Conservation (phyloP, 2,888 invertebrate genomes). For the Brenthis hecate region DNA sequence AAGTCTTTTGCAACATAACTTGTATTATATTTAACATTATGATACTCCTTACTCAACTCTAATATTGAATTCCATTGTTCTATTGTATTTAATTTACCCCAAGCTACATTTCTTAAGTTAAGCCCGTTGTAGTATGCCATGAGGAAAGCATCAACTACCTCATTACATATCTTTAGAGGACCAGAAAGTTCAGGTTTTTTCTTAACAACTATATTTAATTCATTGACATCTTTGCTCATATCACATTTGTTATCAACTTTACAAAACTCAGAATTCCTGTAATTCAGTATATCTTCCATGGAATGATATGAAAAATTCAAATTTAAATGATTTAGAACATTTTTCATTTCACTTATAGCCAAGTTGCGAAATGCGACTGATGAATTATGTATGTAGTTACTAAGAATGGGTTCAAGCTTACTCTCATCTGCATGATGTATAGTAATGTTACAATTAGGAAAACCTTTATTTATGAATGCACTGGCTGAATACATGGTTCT, state of each 20-base stretch:
- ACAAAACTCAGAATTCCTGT: conserved; percentile 61
- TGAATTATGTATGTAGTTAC: conserved; percentile 63
- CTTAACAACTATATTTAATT: conserved; percentile 49
- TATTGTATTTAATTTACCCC: conserved; percentile 55
- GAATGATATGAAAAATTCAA: conserved; percentile 54
- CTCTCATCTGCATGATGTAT: conserved; percentile 53
- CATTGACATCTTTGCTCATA: conserved; percentile 55
- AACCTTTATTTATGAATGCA: conserved; percentile 62
- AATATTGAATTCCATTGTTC: conserved; percentile 57
- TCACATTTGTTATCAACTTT: conserved; percentile 55
- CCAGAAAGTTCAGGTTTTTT: conserved; percentile 61
- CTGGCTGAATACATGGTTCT: conserved; percentile 62
- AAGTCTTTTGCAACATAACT: conserved; percentile 64
- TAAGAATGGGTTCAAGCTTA: conserved; percentile 60
- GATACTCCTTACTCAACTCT: conserved; percentile 57
- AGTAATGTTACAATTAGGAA: conserved; percentile 60
- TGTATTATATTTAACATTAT: conserved; percentile 66
- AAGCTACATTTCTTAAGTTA: conserved; percentile 58
- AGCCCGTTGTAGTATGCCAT: conserved; percentile 73
- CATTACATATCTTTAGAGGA: conserved; percentile 67
- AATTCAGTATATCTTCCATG: conserved; percentile 62
- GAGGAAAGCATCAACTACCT: conserved; percentile 65
- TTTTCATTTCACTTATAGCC: conserved; percentile 56
- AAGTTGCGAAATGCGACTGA: conserved; percentile 52
- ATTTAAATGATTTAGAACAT: conserved; percentile 49